phyloP scores from a whole-genome alignment of 2,888 invertebrate genomes.

The Caenorhabditis afra region DNA sequence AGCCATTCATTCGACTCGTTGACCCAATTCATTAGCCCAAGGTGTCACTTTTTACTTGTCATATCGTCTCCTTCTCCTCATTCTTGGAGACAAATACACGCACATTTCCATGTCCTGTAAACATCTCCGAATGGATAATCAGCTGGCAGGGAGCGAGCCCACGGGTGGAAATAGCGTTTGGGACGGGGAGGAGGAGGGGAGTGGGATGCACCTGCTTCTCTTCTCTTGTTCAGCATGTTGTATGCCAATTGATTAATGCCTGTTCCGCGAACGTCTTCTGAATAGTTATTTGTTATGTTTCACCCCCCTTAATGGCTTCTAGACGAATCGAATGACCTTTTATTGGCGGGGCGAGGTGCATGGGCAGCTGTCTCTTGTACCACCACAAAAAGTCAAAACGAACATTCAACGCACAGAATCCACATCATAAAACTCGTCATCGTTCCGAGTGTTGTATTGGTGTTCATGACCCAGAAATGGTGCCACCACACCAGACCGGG shows the following conservation, averaged over 20 bases:
- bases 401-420: conserved; percentile 43
- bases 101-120: conserved; percentile 37
- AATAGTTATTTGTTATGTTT: conserved; percentile 53
- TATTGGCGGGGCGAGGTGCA: neutral
- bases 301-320: conserved; percentile 52
- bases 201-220: conserved; percentile 41
- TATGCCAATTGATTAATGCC: conserved; percentile 51
- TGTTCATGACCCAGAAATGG: conserved; percentile 54
- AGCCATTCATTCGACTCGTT: conserved; percentile 23
- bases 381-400: too few species aligned
- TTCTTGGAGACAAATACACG: conserved; percentile 7
- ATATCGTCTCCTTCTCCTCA: conserved; percentile 16
- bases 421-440: conserved; percentile 40
- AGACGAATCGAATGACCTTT: conserved; percentile 44
- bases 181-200: neutral
- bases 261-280: conserved; percentile 13
- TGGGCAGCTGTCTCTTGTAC: neutral
- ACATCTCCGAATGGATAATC: conserved; percentile 52
- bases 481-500: conserved; percentile 23
- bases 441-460: conserved; percentile 18
- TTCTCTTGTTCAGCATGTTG: conserved; percentile 32
- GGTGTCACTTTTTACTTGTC: conserved; percentile 31
- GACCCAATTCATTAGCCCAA: conserved; percentile 18
- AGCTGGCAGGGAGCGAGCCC: conserved; percentile 22
- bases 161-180: conserved; percentile 2